These are phyloP conservation scores for Linurgus olivaceus DNA, from an alignment of 2,797 vertebrate genomes.

Conservation along the genomic window DNA sequence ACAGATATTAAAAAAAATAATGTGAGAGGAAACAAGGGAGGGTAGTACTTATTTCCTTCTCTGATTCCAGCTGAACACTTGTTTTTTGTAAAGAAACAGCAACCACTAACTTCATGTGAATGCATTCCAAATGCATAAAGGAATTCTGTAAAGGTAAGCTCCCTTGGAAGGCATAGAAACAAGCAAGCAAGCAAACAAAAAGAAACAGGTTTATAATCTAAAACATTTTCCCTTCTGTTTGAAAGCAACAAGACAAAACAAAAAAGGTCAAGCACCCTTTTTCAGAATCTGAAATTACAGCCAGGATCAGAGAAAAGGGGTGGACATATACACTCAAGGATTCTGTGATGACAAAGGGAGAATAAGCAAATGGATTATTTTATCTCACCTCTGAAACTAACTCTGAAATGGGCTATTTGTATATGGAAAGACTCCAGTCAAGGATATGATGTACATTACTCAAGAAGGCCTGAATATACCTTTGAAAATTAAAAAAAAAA, in stretches of 20 bases:
- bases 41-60: not conserved
- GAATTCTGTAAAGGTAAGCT: not conserved
- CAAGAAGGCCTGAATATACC: not conserved
- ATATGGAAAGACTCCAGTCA: not conserved
- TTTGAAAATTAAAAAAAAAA: not conserved
- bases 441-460: not conserved
- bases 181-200: not conserved
- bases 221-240: not conserved
- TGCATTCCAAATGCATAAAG: not conserved
- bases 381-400: not conserved
- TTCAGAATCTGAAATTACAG: not conserved
- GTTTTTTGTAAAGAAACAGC: not conserved
- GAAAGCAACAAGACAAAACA: not conserved
- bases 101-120: not conserved
- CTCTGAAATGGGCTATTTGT: not conserved
- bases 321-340: not conserved
- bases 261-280: not conserved
- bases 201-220: not conserved
- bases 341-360: not conserved
- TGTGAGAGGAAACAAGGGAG: not conserved
- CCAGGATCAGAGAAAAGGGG: not conserved
- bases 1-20: not conserved
- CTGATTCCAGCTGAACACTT: not conserved
- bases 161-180: not conserved
- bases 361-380: not conserved